Evolutionary conservation across 2,113 vertebrate species (phyloP), one percentile per base, ranked within the genome.

Genomic region (Pelusios castaneus): DNA sequence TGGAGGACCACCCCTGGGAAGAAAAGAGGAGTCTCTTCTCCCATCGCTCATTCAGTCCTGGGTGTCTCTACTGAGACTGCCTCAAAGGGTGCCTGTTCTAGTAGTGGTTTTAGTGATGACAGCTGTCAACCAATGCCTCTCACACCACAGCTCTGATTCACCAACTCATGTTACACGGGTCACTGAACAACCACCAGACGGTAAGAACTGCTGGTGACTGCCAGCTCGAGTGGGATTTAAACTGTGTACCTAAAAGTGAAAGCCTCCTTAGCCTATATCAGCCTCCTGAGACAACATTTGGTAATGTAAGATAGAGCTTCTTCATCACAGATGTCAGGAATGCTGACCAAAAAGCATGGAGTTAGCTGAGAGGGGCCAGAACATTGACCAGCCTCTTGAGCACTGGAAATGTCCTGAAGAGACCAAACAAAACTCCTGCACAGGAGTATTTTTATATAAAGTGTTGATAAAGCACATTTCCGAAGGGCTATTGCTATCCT

Each of bases 401-500:
- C 45, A 54, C 8, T 54, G 73, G 82, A 94, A 96, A 92, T 49
- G 76, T 75, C 84, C 10, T 43, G 47, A 80, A 94, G 95, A 92
- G 31, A 70, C 80, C 84, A 91, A 91, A 90, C 43, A 79, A 87
- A 94, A 90, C 43, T 0, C 84, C 13, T 85, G 83, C 75, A 94
- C 82, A 81, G 43, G 45, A 95, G 82, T 56, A 88, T 70, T 87
- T 94, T 85, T 91, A 22, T 89, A 76, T 70, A 84, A 80, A 83
- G 87, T 92, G 85, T 89, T 67, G 60, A 78, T 73, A 67, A 17
- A 93, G 27, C 88, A 4, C 63, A 54, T 96, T 95, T 88, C 85
- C 91, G 77, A 78, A 51, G 47, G 81, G 79, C 47, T 96, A 94
- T 96, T 52, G 5, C 51, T 52, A 52, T 95, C 86, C 92, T 38